phyloP scores from a whole-genome alignment of 2,113 vertebrate species.

The Martes martes region DNA sequence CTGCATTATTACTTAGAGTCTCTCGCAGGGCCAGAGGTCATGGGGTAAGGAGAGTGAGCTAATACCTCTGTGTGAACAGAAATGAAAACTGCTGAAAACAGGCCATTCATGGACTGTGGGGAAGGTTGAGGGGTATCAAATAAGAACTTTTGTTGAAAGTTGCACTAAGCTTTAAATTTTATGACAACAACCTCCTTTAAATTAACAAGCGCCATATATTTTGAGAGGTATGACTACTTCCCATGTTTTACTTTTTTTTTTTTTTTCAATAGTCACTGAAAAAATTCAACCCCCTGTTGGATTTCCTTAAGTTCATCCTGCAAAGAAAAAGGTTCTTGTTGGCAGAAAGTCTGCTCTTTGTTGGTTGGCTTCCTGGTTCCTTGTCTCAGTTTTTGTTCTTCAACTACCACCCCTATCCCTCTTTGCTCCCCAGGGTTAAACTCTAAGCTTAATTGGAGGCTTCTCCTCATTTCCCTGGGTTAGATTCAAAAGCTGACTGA shows the following conservation, averaged over 20 bases:
- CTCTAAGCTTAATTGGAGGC: neutral
- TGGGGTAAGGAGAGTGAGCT: neutral
- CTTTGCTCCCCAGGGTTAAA: neutral
- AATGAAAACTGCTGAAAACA: neutral
- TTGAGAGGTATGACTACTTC: neutral
- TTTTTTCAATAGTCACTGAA: neutral
- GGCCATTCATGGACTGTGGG: neutral
- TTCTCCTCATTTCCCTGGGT: neutral
- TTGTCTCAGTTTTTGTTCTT: neutral
- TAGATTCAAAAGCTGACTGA: neutral
- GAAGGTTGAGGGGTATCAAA: neutral
- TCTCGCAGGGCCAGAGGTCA: neutral
- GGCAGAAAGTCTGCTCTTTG: neutral
- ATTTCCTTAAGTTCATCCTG: neutral
- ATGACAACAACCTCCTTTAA: neutral
- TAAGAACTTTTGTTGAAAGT: neutral
- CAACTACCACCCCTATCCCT: neutral
- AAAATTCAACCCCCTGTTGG: neutral
- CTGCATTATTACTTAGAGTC: neutral
- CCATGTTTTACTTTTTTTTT: neutral
- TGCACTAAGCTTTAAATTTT: neutral
- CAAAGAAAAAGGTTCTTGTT: neutral
- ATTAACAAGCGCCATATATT: neutral
- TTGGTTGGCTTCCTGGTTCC: neutral
- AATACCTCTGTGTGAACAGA: neutral